phyloP scores from a whole-genome alignment of 2,888 invertebrate species.

The Protophormia terraenovae region DNA sequence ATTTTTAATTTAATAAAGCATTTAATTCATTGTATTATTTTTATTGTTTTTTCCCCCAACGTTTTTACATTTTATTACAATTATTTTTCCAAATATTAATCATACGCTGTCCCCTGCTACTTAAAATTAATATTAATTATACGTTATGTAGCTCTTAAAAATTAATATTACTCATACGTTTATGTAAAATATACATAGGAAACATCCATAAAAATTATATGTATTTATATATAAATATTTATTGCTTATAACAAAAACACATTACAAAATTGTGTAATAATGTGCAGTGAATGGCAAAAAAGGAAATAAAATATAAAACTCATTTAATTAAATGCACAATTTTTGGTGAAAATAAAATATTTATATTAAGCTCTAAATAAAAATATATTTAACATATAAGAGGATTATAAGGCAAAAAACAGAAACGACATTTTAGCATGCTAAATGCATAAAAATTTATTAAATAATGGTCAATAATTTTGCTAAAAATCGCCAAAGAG shows the following conservation, averaged over 20 bases:
- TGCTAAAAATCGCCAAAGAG: too few relatives aligned
- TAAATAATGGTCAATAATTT: background rate
- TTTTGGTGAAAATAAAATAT: conserved; percentile 24
- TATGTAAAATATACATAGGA: background rate
- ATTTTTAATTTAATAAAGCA: too few relatives aligned
- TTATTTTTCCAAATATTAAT: background rate
- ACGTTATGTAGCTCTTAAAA: background rate
- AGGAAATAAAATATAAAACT: background rate
- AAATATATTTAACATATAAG: conserved; percentile 2
- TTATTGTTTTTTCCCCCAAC: background rate
- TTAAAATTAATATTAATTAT: background rate
- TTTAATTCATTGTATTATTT: background rate
- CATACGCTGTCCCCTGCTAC: background rate
- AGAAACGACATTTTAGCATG: background rate
- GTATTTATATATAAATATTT: background rate
- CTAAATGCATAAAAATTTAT: background rate
- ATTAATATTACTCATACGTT: background rate
- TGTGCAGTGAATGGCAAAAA: background rate
- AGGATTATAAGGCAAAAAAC: conserved; percentile 3
- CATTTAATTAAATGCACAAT: conserved; percentile 32
- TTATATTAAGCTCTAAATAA: background rate
- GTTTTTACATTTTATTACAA: background rate
- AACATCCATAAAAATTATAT: background rate
- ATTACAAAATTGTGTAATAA: background rate
- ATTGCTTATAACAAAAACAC: background rate